Percentiles rank a stretch among this genome's conserved stretches.
Conservation (phyloP, 2,888 invertebrate species). For the Pollenia griseotomentosa region DNA sequence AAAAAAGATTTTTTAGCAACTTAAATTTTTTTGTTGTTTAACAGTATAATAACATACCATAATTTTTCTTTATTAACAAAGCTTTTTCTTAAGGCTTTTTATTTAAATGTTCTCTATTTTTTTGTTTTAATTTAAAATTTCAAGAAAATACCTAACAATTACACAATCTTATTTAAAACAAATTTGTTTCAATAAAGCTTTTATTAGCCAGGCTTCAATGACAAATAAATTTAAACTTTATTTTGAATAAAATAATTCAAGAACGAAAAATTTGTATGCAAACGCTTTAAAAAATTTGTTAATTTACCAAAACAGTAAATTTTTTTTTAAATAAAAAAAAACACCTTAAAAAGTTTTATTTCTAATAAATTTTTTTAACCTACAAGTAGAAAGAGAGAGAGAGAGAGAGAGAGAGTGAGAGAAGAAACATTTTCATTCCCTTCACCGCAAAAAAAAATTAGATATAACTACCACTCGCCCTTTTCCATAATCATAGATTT, state of each 20-base stretch:
- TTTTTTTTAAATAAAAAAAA: neutral
- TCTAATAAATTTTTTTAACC: conserved; percentile 16
- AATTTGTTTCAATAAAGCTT: conserved; percentile 13
- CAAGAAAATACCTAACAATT: conserved; percentile 33
- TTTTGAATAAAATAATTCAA: neutral
- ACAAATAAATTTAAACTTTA: neutral
- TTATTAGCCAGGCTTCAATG: conserved; percentile 54
- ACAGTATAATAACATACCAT: neutral
- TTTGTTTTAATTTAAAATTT: conserved; percentile 30
- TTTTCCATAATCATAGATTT: conserved; percentile 46
- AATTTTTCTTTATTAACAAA: conserved; percentile 27
- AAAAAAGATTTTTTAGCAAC: conserved; percentile 42
- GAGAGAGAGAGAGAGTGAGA: conserved; percentile 78
- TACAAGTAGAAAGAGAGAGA: conserved; percentile 63
- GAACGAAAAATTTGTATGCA: conserved; percentile 26
- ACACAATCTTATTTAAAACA: conserved; percentile 12
- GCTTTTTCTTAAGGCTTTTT: conserved; percentile 57
- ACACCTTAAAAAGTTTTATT: conserved; percentile 6
- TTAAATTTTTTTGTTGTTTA: neutral
- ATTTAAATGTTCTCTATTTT: conserved; percentile 20
- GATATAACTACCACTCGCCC: conserved; percentile 46
- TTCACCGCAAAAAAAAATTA: conserved; percentile 36
- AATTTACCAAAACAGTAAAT: conserved; percentile 6
- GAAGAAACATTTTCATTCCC: conserved; percentile 76
- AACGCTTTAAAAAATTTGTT: conserved; percentile 49